These are phyloP conservation scores for Mythimna loreyi DNA, from an alignment of 2,888 invertebrate species.

Conservation along the genomic window DNA sequence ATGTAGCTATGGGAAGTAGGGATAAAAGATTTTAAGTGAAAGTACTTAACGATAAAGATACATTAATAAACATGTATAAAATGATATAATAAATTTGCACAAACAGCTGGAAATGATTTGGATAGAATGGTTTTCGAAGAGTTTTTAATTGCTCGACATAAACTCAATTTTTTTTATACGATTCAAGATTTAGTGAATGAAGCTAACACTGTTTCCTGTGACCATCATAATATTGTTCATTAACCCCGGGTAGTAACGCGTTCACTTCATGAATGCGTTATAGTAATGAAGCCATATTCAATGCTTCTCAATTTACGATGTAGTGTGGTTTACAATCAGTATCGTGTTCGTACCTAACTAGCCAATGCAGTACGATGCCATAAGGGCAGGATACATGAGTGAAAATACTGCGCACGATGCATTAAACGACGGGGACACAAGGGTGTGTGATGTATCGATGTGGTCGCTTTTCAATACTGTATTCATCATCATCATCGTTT, in stretches of 20 bases:
- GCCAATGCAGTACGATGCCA: background rate
- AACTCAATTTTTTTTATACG: background rate
- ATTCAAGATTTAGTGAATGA: no score
- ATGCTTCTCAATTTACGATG: background rate
- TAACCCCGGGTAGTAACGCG: background rate
- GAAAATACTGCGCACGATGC: no score
- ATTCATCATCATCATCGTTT: no score
- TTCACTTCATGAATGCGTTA: background rate
- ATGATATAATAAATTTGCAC: no score
- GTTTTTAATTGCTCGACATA: no score
- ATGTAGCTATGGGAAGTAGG: background rate
- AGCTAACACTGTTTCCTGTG: no score
- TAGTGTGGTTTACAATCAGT: background rate
- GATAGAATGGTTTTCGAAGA: background rate
- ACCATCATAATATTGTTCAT: background rate
- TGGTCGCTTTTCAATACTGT: no score
- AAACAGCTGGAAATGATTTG: no score
- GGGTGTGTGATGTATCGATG: no score
- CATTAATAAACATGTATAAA: no score
- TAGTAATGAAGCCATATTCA: background rate
- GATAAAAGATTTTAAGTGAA: background rate
- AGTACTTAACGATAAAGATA: background rate
- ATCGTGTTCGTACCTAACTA: background rate
- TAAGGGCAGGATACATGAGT: no score
- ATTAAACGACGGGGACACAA: no score